These are phyloP conservation scores for Ginglymostoma cirratum DNA, from an alignment of 2,113 vertebrate species.

Conservation along the genomic window DNA sequence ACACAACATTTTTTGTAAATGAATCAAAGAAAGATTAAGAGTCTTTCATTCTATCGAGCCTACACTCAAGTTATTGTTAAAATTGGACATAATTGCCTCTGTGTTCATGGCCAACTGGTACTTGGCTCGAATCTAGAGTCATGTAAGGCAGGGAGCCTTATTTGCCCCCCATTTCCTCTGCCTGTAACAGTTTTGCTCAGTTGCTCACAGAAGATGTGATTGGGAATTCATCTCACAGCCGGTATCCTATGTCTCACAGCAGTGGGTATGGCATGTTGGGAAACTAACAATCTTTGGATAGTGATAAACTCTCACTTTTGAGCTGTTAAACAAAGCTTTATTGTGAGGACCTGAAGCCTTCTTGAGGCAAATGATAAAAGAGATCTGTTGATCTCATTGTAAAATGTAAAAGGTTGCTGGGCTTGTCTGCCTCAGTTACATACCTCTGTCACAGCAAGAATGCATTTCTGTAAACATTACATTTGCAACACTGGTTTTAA, in stretches of 20 bases:
- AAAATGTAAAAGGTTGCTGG: background rate
- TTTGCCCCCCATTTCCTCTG: background rate
- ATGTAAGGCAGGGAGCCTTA: background rate
- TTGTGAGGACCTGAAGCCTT: background rate
- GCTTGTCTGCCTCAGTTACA: background rate
- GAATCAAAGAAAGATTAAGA: background rate
- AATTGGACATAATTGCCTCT: background rate
- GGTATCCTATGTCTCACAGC: background rate
- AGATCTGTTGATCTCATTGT: background rate
- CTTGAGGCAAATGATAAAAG: background rate
- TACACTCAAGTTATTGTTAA: background rate
- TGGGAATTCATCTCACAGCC: constrained; percentile 19
- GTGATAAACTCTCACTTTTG: background rate
- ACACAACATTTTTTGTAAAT: background rate
- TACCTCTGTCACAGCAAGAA: background rate
- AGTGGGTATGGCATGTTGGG: background rate
- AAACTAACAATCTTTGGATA: background rate
- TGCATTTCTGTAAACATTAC: background rate
- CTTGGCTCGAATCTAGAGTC: background rate
- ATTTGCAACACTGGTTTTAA: background rate
- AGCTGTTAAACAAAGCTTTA: background rate
- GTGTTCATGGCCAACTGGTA: background rate
- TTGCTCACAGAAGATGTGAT: background rate
- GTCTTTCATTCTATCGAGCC: background rate
- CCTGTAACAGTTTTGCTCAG: background rate